phyloP scores from a whole-genome alignment of 2,888 invertebrate genomes.

The Athripsodes cinereus region DNA sequence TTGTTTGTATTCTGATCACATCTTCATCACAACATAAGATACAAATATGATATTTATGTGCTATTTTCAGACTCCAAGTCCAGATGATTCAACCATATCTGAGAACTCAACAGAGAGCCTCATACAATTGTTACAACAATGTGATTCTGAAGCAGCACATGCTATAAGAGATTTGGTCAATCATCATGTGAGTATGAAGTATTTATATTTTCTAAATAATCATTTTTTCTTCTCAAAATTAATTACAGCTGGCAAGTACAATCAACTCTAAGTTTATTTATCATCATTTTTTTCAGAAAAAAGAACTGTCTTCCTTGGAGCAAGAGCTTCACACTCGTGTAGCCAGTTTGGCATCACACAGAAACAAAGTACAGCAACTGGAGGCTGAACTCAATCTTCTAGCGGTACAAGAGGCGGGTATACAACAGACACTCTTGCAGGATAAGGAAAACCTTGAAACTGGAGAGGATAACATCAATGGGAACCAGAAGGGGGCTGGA shows the following conservation, averaged over 20 bases:
- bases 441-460: slow-evolving; percentile 13
- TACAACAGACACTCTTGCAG: slow-evolving; percentile 37
- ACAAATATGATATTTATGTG: too few relatives aligned
- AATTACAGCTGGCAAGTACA: too few relatives aligned
- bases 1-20: too few relatives aligned
- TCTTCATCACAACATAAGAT: too few relatives aligned
- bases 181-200: slow-evolving; percentile 57
- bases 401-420: slow-evolving; percentile 55
- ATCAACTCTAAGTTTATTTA: slow-evolving; percentile 6
- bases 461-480: slow-evolving; percentile 5
- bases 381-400: slow-evolving; percentile 64
- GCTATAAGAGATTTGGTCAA: slow-evolving; percentile 62
- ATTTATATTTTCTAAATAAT: neutral
- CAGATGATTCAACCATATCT: slow-evolving; percentile 46
- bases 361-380: slow-evolving; percentile 61
- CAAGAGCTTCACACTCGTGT: slow-evolving; percentile 60
- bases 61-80: slow-evolving; percentile 38
- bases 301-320: slow-evolving; percentile 65
- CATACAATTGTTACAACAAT: slow-evolving; percentile 57
- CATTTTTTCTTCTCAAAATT: too few relatives aligned
- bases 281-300: slow-evolving; percentile 49
- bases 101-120: slow-evolving; percentile 57
- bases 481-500: slow-evolving; percentile 3
- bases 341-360: slow-evolving; percentile 55
- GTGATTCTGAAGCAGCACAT: slow-evolving; percentile 59